Evolutionary conservation across 2,797 vertebrate species (phyloP), one percentile per base, ranked within the genome.

Genomic region (Xiphorhynchus erythropygius): DNA sequence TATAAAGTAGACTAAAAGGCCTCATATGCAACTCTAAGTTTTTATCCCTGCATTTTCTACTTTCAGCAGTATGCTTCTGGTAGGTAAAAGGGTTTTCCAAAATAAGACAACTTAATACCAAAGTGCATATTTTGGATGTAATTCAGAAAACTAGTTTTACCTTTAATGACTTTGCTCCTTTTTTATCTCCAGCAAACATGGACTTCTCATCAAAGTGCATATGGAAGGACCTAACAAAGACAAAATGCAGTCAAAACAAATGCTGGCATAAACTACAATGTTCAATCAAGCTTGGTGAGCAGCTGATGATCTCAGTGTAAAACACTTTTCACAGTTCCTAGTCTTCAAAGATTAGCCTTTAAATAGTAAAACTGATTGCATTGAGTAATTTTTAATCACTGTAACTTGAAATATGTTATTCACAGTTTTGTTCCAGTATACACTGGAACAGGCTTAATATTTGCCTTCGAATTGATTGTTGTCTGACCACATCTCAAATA

Each of bases 131-230:
- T 89, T 65, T 59, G 62, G 65, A 67, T 39, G 19, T 22, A 32
- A 67, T 46, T 79, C 59, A 82, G 79, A 74, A 73, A 92, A 84
- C 2, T 5, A 62, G 35, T 41, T 80, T 95, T 97, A 99, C 99
- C 99, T 99, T 99, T 73, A 99, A 96, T 5, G 97, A 99, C 67
- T 98, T 99, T 53, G 99, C 99, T 86, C 99, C 99, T 39, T 99
- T 98, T 91, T 99, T 99, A 93, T 99, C 97, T 79, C 99, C 99
- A 16, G 99, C 98, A 94, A 99, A 99, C 99, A 99, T 99, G 93
- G 99, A 99, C 94, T 98, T 99, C 97, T 99, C 99, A 59, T 99
- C 99, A 88, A 99, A 99, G 97, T 99, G 99, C 99, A 99, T 99
- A 11, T 98, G 99, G 89, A 99, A 99, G 7, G 98, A 97, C 97